These are phyloP conservation scores for Poeciliopsis paucimaculata DNA, from an alignment of 2,797 vertebrate genomes.

Conservation along the genomic window DNA sequence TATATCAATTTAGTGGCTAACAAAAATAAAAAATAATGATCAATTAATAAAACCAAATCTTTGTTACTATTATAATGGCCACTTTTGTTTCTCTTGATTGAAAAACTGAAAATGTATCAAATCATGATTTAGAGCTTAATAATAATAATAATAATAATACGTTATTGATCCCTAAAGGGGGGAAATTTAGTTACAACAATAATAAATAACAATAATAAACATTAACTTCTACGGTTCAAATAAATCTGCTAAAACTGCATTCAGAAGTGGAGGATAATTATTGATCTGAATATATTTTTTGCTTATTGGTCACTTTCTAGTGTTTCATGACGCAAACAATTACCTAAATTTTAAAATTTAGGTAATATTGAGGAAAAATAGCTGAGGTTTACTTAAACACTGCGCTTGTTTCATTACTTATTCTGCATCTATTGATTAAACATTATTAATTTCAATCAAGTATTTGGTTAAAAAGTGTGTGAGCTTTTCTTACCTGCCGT, in stretches of 20 bases:
- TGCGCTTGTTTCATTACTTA: background rate
- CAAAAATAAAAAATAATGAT: too few species aligned
- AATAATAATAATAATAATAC: too few species aligned
- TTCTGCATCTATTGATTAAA: background rate
- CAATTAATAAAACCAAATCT: background rate
- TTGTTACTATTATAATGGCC: background rate
- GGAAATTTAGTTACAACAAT: too few species aligned
- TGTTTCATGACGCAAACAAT: background rate
- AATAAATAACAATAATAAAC: too few species aligned
- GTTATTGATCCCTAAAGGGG: too few species aligned
- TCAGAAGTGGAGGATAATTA: background rate
- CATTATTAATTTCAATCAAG: background rate
- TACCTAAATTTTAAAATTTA: background rate
- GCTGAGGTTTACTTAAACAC: background rate
- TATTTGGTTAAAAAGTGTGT: background rate
- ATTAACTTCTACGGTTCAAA: background rate
- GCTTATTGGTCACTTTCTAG: background rate
- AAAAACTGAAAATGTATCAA: background rate
- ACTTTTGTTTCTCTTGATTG: background rate
- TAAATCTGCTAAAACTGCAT: background rate
- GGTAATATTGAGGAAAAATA: background rate
- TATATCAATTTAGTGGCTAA: background rate
- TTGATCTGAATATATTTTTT: background rate
- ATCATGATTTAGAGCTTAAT: too few species aligned
- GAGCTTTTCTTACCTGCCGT: slow-evolving; percentile 74